A percentile compares a stretch with the other conserved stretches of the same genome.
Evolutionary conservation across 2,888 invertebrate genomes (phyloP).

Genomic region (Dryomyza anilis): DNA sequence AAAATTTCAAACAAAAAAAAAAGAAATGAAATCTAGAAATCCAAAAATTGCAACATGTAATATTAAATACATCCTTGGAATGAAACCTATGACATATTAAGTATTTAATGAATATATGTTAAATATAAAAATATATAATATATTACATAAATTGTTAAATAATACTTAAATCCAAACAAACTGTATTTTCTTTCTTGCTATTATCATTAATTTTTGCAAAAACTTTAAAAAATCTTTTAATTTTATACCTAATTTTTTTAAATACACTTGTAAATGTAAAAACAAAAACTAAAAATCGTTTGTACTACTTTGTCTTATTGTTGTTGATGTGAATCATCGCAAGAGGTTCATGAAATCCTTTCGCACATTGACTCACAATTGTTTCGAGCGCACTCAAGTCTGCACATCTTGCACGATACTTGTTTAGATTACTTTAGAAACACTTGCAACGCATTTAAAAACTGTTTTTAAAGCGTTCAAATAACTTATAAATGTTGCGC

Average conservation of each 20-base stretch:
- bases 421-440: neutral
- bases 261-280: neutral
- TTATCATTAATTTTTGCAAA: neutral
- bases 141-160: constrained; percentile 40
- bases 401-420: neutral
- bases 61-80: neutral
- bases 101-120: constrained; percentile 37
- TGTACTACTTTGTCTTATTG: too few species aligned
- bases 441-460: neutral
- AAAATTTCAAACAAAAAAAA: neutral
- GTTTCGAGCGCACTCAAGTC: too few species aligned
- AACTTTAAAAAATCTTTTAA: neutral
- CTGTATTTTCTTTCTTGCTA: constrained; percentile 26
- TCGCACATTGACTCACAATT: too few species aligned
- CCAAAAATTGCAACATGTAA: constrained; percentile 6
- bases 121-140: constrained; percentile 34
- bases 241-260: neutral
- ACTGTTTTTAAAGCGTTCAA: too few species aligned
- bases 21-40: constrained; percentile 12
- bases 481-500: neutral
- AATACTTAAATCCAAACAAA: constrained; percentile 33
- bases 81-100: neutral
- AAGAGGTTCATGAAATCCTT: too few species aligned
- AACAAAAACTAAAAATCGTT: neutral
- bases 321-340: too few species aligned